phyloP scores from a whole-genome alignment of 2,797 vertebrate genomes.

The Micromesistius poutassou region DNA sequence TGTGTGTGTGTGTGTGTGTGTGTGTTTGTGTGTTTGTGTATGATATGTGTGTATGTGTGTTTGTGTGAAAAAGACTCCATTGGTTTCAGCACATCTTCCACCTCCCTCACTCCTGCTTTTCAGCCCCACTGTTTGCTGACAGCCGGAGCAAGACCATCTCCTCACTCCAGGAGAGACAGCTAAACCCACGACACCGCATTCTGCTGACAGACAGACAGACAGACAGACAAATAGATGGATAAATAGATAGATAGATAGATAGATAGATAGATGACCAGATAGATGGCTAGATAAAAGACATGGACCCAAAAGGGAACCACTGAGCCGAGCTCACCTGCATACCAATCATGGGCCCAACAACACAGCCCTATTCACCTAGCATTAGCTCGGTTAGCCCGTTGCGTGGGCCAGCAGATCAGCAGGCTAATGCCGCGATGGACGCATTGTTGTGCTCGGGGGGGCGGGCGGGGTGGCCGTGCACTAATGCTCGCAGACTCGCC shows the following conservation, averaged over 20 bases:
- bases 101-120: no score
- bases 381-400: constrained; percentile 8
- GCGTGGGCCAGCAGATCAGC: constrained; percentile 22
- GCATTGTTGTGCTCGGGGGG: constrained; percentile 44
- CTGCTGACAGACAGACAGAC: no score
- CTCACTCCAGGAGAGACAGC: no score
- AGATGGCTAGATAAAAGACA: not conserved
- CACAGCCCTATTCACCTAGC: constrained; percentile 25
- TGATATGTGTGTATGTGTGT: no score
- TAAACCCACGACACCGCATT: no score
- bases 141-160: no score
- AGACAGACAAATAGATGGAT: no score
- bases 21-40: no score
- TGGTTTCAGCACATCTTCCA: no score
- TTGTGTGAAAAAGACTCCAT: no score
- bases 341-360: constrained; percentile 35
- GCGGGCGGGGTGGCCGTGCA: constrained; percentile 40
- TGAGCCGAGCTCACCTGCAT: constrained; percentile 29
- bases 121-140: no score
- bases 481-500: constrained; percentile 62
- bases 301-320: not conserved
- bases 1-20: no score
- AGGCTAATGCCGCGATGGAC: constrained; percentile 41
- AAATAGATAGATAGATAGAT: not conserved
- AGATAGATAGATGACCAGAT: not conserved